These are phyloP conservation scores for Solen grandis DNA, from an alignment of 1,140 invertebrate genomes.

Conservation along the genomic window DNA sequence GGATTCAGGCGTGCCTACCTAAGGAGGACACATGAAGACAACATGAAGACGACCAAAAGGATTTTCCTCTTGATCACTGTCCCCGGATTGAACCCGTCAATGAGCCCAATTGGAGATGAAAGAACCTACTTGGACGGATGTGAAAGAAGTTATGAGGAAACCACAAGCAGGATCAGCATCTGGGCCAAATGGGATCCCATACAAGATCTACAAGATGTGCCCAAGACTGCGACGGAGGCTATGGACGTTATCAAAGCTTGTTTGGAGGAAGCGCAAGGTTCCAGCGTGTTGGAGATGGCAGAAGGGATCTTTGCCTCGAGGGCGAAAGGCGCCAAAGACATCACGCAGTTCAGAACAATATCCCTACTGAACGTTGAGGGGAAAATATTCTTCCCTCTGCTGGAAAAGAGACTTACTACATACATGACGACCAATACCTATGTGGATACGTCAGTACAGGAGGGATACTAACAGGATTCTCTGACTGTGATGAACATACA, in stretches of 20 bases:
- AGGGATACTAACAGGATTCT: neutral
- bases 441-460: constrained; percentile 43
- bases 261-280: constrained; percentile 3
- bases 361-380: constrained; percentile 17
- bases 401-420: constrained; percentile 3
- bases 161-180: constrained; percentile 1
- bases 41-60: neutral
- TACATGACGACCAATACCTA: constrained; percentile 28
- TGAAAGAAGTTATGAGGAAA: constrained; percentile 15
- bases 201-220: constrained; percentile 18
- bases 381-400: neutral
- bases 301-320: constrained; percentile 8
- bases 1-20: too few species aligned
- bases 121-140: constrained; percentile 26
- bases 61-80: neutral
- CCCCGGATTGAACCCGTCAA: neutral
- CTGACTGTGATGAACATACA: constrained; percentile 43
- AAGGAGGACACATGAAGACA: neutral
- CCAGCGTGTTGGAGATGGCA: neutral
- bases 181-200: constrained; percentile 18
- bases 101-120: neutral
- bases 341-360: constrained; percentile 21
- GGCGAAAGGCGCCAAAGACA: constrained; percentile 6
- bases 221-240: neutral
- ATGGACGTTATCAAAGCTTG: neutral